Percentiles rank a stretch among this genome's conserved stretches.
Conservation (phyloP, 1,140 invertebrate genomes). For the Lepidurus couesii region DNA sequence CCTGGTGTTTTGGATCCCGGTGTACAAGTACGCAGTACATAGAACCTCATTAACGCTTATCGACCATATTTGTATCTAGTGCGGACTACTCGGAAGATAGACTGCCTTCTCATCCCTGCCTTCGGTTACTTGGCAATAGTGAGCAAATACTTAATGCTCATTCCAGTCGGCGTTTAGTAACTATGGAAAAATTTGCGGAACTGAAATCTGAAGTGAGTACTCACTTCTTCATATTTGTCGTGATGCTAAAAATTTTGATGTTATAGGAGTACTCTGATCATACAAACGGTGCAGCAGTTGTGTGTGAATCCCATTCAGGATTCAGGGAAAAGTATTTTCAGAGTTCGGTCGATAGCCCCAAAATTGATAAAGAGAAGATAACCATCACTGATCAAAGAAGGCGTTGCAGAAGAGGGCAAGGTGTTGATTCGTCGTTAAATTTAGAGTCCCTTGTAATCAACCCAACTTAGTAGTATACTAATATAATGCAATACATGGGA, state of each 20-base stretch:
- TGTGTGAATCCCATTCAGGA: not conserved
- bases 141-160: conserved; percentile 75
- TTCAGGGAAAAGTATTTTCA: conserved; percentile 29
- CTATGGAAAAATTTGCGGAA: conserved; percentile 72
- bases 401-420: not conserved
- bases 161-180: conserved; percentile 74
- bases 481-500: too few species aligned
- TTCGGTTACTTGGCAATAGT: conserved; percentile 70
- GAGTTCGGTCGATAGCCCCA: not conserved
- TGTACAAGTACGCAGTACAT: conserved; percentile 58
- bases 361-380: not conserved
- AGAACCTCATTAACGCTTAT: conserved; percentile 1
- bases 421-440: not conserved
- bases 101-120: conserved; percentile 71
- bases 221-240: not conserved
- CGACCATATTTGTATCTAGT: conserved; percentile 48
- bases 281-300: not conserved
- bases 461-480: too few species aligned
- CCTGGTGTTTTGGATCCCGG: conserved; percentile 87
- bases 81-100: conserved; percentile 66
- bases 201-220: conserved; percentile 34
- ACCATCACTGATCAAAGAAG: not conserved
- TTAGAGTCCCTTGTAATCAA: not conserved
- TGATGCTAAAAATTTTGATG: not conserved
- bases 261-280: not conserved